Evolutionary conservation across 1,140 invertebrate genomes (phyloP).

Genomic region (Drosophila novamexicana): DNA sequence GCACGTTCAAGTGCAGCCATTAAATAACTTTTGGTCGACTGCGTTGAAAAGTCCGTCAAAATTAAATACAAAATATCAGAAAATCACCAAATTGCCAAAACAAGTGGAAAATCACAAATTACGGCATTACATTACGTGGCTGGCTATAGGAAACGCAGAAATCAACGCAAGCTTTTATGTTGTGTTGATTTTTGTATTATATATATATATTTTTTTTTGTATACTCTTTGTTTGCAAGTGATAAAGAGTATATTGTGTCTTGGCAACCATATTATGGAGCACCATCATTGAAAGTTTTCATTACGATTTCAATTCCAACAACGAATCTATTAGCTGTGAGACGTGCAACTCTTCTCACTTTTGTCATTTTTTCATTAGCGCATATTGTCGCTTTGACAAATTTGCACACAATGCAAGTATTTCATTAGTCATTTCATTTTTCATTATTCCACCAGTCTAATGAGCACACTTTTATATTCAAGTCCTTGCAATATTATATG

Average conservation of each 20-base stretch:
- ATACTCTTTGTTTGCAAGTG: background rate
- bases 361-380: no score
- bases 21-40: slow-evolving; percentile 73
- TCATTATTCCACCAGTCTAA: no score
- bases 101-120: slow-evolving; percentile 76
- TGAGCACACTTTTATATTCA: no score
- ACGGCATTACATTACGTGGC: slow-evolving; percentile 57
- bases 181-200: slow-evolving; percentile 25
- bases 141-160: slow-evolving; percentile 36
- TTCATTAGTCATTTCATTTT: no score
- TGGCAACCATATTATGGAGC: no score
- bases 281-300: background rate
- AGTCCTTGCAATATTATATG: no score
- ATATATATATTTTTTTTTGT: background rate
- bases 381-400: no score
- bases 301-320: no score
- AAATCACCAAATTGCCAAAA: slow-evolving; percentile 77
- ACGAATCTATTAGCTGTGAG: no score
- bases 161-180: slow-evolving; percentile 30
- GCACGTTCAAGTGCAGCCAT: slow-evolving; percentile 79
- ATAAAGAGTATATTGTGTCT: background rate
- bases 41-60: slow-evolving; percentile 61
- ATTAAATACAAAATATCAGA: slow-evolving; percentile 71
- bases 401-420: no score
- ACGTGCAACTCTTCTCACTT: no score